phyloP scores from a whole-genome alignment of 2,797 vertebrate species.

The Xenops minutus region DNA sequence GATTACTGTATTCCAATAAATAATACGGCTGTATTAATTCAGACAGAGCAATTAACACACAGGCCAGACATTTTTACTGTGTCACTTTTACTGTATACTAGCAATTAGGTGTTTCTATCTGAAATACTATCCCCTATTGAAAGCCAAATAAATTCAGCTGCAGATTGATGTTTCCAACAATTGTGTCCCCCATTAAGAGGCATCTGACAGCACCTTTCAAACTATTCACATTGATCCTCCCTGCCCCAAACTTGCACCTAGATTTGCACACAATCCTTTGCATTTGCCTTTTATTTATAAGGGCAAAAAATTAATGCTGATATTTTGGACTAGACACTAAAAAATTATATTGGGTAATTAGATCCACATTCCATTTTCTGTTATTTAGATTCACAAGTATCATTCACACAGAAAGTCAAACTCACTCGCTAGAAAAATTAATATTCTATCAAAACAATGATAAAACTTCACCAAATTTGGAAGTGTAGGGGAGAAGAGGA shows the following conservation, averaged over 20 bases:
- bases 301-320: neutral
- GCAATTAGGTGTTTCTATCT: conserved; percentile 47
- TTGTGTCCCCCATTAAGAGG: neutral
- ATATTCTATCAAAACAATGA: neutral
- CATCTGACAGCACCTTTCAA: conserved; percentile 21
- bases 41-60: conserved; percentile 75
- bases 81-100: conserved; percentile 45
- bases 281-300: neutral
- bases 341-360: neutral
- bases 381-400: neutral
- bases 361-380: neutral
- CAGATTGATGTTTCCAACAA: conserved; percentile 43
- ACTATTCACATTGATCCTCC: neutral
- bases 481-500: neutral
- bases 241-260: neutral
- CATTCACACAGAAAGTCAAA: neutral
- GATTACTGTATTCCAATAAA: conserved; percentile 72
- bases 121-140: conserved; percentile 52
- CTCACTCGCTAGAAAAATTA: neutral
- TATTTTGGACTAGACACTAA: neutral
- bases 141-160: conserved; percentile 61
- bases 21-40: conserved; percentile 67
- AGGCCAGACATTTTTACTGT: conserved; percentile 64
- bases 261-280: neutral
- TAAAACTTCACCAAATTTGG: neutral